Conservation (phyloP, 2,888 invertebrate species). For the Amiota mariae region DNA sequence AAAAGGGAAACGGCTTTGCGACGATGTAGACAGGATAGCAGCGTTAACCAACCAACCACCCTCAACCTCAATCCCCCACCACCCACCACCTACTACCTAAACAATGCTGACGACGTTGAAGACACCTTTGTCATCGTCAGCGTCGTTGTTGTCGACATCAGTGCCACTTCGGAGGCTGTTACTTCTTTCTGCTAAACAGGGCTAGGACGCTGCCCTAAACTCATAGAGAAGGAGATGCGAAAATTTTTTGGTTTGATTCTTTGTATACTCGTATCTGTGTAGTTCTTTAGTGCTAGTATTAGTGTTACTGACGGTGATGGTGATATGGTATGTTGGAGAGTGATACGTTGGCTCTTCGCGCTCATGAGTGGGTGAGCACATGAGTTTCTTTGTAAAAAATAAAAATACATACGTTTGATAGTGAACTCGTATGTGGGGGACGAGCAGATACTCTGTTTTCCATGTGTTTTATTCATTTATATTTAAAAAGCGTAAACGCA, state of each 20-base stretch:
- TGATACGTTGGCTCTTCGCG: neutral
- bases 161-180: neutral
- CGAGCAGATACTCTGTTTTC: slow-evolving; percentile 17
- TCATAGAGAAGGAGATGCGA: neutral
- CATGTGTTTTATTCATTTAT: slow-evolving; percentile 59
- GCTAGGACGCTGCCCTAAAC: neutral
- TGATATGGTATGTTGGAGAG: neutral
- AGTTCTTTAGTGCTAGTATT: neutral
- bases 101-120: neutral
- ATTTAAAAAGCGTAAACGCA: slow-evolving; percentile 61
- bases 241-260: neutral
- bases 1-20: slow-evolving; percentile 43
- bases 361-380: slow-evolving; percentile 16
- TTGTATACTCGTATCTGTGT: slow-evolving; percentile 13
- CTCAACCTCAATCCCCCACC: neutral
- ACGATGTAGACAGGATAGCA: slow-evolving; percentile 12
- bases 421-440: slow-evolving; percentile 17
- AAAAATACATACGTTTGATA: neutral
- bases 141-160: neutral
- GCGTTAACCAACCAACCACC: neutral
- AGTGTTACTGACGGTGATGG: slow-evolving; percentile 3
- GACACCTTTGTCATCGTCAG: slow-evolving; percentile 12
- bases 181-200: neutral
- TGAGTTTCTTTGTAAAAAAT: neutral
- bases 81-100: neutral